Conservation (phyloP, 2,797 vertebrate genomes). For the Chlorospingus flavigularis region DNA sequence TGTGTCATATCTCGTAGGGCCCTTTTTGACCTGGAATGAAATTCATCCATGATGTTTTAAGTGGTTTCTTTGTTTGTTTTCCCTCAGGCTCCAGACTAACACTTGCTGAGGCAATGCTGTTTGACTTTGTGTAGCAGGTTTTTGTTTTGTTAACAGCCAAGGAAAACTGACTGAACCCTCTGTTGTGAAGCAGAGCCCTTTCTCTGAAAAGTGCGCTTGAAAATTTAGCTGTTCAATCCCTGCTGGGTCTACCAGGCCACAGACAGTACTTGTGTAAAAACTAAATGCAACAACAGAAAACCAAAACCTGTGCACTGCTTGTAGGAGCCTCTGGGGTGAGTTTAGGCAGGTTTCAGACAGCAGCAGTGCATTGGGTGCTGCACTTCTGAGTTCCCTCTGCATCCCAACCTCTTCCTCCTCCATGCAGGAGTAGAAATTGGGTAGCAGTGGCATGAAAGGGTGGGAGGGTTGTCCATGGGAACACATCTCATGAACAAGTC, state of each 20-base stretch:
- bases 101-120: neutral
- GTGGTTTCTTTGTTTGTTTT: neutral
- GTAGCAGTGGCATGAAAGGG: fast-evolving
- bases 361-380: fast-evolving
- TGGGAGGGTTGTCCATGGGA: neutral
- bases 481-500: fast-evolving
- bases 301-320: neutral
- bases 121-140: neutral
- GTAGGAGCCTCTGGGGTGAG: neutral
- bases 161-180: neutral
- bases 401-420: neutral
- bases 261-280: neutral
- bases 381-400: fast-evolving
- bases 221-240: neutral
- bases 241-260: neutral
- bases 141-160: neutral
- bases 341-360: neutral
- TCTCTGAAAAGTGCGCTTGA: fast-evolving
- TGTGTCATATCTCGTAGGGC: neutral
- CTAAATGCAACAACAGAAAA: neutral
- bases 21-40: neutral
- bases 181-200: neutral
- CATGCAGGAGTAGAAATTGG: neutral
- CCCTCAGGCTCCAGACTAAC: neutral
- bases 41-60: neutral